These are phyloP conservation scores for Sinodicranocentrus sp. DNA, from an alignment of 2,888 invertebrate genomes.

Conservation along the genomic window DNA sequence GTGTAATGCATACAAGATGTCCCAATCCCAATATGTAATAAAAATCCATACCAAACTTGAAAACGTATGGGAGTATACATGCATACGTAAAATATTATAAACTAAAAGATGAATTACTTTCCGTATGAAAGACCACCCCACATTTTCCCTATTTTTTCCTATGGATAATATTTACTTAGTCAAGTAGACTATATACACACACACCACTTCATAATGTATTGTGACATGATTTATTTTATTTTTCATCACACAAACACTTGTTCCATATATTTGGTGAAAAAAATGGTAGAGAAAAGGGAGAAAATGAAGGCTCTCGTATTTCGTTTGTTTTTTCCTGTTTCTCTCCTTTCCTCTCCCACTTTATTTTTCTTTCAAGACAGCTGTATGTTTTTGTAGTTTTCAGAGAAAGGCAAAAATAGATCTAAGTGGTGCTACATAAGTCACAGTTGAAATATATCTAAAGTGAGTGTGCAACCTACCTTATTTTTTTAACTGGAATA, in stretches of 20 bases:
- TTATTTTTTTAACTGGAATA: too few relatives aligned
- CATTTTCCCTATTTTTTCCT: not conserved
- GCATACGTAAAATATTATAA: conserved; percentile 8
- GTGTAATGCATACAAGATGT: conserved; percentile 38
- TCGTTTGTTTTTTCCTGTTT: conserved; percentile 11
- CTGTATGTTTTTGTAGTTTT: conserved; percentile 15
- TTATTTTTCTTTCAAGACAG: conserved; percentile 2
- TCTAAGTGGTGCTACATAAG: too few relatives aligned
- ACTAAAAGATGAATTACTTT: conserved; percentile 36
- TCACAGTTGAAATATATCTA: too few relatives aligned
- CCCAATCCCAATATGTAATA: conserved; percentile 39
- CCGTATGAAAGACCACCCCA: conserved; percentile 21
- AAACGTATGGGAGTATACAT: not conserved
- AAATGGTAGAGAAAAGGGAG: not conserved
- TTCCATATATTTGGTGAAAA: conserved; percentile 15
- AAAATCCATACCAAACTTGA: conserved; percentile 10
- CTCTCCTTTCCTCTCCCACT: not conserved
- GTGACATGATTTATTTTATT: conserved; percentile 53
- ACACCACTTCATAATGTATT: conserved; percentile 33
- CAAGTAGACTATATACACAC: too few relatives aligned
- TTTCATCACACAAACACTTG: conserved; percentile 45
- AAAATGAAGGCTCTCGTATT: conserved; percentile 5
- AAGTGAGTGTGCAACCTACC: too few relatives aligned
- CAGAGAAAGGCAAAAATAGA: not conserved
- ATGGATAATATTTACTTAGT: conserved; percentile 36